Percentiles rank a stretch among this genome's conserved stretches.
Conservation (phyloP, 2,797 vertebrate species). For the Myiotriccus ornatus region DNA sequence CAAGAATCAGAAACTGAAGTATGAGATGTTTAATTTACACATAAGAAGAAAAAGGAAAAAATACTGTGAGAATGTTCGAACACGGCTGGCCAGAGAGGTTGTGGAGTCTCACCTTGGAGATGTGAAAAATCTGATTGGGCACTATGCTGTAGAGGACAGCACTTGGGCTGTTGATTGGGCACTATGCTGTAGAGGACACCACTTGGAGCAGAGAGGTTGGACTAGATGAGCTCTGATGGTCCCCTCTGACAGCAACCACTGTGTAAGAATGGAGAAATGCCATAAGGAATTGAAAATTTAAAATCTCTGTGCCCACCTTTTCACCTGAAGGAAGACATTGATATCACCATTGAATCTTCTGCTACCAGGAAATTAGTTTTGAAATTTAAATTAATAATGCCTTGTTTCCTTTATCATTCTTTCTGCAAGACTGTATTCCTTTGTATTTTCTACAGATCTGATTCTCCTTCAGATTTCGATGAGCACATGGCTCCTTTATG, state of each 20-base stretch:
- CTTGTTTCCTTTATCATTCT: not conserved
- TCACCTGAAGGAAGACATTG: not conserved
- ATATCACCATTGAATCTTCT: not conserved
- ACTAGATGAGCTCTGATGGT: not conserved
- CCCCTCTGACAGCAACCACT: not conserved
- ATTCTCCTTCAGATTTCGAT: not conserved
- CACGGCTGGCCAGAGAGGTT: not conserved
- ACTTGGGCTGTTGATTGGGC: not conserved
- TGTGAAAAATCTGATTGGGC: not conserved
- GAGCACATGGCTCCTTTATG: not conserved
- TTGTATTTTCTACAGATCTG: not conserved
- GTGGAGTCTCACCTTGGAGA: not conserved
- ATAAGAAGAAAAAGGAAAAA: not conserved
- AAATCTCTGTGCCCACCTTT: not conserved
- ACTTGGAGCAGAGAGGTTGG: not conserved
- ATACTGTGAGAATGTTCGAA: not conserved
- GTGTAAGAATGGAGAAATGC: not conserved
- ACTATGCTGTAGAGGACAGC: rapidly evolving
- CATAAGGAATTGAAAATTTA: not conserved
- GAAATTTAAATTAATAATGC: not conserved
- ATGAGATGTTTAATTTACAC: not conserved
- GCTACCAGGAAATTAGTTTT: not conserved
- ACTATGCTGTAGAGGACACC: rapidly evolving
- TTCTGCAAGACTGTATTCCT: not conserved
- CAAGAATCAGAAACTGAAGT: not conserved